These are phyloP conservation scores for Saimiri boliviensis DNA, from an alignment of 2,113 vertebrate species.

Conservation along the genomic window DNA sequence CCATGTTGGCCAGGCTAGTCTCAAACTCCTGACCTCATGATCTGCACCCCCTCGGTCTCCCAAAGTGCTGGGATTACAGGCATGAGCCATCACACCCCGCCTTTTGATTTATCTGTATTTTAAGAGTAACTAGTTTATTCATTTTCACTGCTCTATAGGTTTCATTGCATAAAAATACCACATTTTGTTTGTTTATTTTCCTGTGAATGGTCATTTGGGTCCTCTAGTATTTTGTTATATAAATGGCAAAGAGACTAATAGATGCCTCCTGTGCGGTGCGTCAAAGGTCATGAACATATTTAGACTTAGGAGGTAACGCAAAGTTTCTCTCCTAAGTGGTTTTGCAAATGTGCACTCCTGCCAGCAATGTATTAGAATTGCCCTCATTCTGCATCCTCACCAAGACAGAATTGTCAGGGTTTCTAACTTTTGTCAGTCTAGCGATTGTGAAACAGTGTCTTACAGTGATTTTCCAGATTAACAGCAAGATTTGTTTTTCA, in stretches of 20 bases:
- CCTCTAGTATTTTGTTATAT: background rate
- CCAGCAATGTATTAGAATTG: background rate
- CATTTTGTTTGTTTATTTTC: background rate
- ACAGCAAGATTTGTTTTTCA: conserved; percentile 9
- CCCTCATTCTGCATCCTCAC: background rate
- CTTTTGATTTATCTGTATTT: too few species aligned
- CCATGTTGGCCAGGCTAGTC: too few species aligned
- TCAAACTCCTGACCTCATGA: too few species aligned
- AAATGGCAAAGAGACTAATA: background rate
- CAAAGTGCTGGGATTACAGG: too few species aligned
- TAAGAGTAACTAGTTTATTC: background rate
- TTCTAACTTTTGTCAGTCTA: background rate
- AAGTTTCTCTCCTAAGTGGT: background rate
- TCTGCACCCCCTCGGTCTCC: too few species aligned
- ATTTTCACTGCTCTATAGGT: background rate
- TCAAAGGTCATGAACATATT: background rate
- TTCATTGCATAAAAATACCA: conserved; percentile 10
- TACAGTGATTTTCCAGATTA: background rate
- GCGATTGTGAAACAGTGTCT: background rate
- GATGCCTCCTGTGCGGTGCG: background rate
- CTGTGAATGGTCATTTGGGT: background rate
- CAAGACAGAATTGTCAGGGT: background rate
- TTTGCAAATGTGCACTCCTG: background rate
- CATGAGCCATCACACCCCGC: too few species aligned
- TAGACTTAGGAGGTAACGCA: background rate